These are phyloP conservation scores for Acrobasis suavella DNA, from an alignment of 2,888 invertebrate species.

Conservation along the genomic window DNA sequence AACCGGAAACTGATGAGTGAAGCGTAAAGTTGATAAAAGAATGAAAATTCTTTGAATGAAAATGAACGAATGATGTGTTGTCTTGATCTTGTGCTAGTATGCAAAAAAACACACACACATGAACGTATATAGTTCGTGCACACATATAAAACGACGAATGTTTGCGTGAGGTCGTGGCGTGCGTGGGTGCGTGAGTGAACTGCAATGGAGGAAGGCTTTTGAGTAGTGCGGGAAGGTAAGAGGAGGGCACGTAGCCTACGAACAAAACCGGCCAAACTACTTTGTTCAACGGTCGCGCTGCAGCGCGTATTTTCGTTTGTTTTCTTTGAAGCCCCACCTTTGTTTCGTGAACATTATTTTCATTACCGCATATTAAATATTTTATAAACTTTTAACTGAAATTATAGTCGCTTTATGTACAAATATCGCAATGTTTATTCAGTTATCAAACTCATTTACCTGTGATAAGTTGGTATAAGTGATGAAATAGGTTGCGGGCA, in stretches of 20 bases:
- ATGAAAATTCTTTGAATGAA: conserved; percentile 7
- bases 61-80: conserved; percentile 19
- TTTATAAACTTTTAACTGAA: neutral
- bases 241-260: conserved; percentile 45
- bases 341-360: conserved; percentile 67
- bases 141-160: neutral
- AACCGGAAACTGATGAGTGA: neutral
- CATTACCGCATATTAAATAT: conserved; percentile 22
- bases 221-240: conserved; percentile 55
- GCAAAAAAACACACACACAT: too few relatives aligned
- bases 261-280: conserved; percentile 77
- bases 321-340: conserved; percentile 73
- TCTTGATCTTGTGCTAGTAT: neutral
- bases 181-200: conserved; percentile 10
- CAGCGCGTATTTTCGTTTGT: conserved; percentile 69
- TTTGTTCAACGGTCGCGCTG: conserved; percentile 77
- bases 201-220: conserved; percentile 58
- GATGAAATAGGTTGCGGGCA: conserved; percentile 50
- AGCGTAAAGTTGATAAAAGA: too few relatives aligned
- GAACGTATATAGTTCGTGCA: too few relatives aligned
- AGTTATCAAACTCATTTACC: conserved; percentile 44
- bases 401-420: neutral
- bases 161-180: conserved; percentile 29
- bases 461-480: conserved; percentile 57
- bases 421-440: conserved; percentile 29